Percentiles rank a stretch among this genome's conserved stretches.
These are phyloP conservation scores for Habropoda laboriosa DNA, from an alignment of 1,140 invertebrate genomes.

Conservation along the genomic window DNA sequence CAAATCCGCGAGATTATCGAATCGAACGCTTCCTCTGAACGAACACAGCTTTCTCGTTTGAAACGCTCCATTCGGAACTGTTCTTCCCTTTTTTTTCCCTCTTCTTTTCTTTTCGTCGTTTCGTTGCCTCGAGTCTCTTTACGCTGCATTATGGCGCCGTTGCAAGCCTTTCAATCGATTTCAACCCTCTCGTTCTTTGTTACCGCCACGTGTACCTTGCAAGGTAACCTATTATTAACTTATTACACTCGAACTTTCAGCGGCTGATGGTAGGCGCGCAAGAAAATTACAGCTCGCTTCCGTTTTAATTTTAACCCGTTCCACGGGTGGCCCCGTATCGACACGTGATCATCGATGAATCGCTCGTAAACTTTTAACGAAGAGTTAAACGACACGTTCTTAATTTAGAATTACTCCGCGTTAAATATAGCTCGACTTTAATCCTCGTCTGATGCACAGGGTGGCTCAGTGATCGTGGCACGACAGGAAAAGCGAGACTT, in stretches of 20 bases:
- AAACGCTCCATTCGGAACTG: not conserved
- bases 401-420: too few species aligned
- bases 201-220: conserved; percentile 41
- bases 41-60: not conserved
- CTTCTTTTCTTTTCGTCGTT: too few species aligned
- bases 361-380: not conserved
- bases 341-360: not conserved
- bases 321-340: not conserved
- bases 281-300: not conserved
- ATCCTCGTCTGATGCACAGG: too few species aligned
- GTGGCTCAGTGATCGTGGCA: not conserved
- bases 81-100: too few species aligned
- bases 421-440: not conserved
- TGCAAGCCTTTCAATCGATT: conserved; percentile 21
- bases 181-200: conserved; percentile 13
- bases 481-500: too few species aligned
- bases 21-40: too few species aligned
- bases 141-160: not conserved
- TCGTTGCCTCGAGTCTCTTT: not conserved
- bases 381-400: not conserved
- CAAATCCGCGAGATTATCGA: not conserved
- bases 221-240: conserved; percentile 37
- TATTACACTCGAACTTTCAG: conserved; percentile 19
- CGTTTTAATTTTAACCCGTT: not conserved
- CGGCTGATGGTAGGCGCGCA: not conserved